Percentiles rank a stretch among this genome's conserved stretches.
Evolutionary conservation across 2,797 vertebrate genomes (phyloP).

Genomic region (Vultur gryphus): DNA sequence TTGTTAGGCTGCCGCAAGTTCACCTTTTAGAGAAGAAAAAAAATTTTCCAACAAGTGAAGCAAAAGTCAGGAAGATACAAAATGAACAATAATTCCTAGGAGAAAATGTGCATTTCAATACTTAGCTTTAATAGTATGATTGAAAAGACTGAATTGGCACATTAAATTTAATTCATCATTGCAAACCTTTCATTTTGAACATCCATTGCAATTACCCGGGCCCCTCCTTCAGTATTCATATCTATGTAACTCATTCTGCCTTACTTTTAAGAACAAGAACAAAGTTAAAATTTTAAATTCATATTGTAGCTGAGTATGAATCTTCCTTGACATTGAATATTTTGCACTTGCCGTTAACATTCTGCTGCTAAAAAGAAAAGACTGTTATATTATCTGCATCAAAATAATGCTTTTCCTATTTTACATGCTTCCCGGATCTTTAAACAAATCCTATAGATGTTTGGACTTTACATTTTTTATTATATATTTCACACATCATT

Average conservation of each 20-base stretch:
- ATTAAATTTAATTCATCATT: conserved; percentile 50
- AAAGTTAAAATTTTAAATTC: not conserved
- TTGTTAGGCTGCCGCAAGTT: not conserved
- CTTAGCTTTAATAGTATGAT: conserved; percentile 35
- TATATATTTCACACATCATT: not conserved
- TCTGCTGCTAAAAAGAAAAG: not conserved
- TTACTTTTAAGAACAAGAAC: not conserved
- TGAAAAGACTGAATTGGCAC: conserved; percentile 45
- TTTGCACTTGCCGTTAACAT: not conserved
- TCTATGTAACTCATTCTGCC: not conserved
- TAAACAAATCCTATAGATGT: not conserved
- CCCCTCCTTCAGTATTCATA: not conserved
- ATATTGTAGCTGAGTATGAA: not conserved
- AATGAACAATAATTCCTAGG: conserved; percentile 28
- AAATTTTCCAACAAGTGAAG: not conserved
- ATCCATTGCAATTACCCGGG: not conserved
- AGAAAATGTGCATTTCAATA: conserved; percentile 50
- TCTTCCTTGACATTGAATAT: not conserved
- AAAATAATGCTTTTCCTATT: not conserved
- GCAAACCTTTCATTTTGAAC: conserved; percentile 41
- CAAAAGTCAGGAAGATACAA: conserved; percentile 10
- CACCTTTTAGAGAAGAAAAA: not conserved
- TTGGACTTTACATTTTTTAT: conserved; percentile 10
- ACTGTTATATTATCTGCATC: not conserved
- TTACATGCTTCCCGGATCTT: not conserved